Evolutionary conservation across 2,888 invertebrate species (phyloP), one percentile per base, ranked within the genome.

Genomic region (Hydraecia micacea): DNA sequence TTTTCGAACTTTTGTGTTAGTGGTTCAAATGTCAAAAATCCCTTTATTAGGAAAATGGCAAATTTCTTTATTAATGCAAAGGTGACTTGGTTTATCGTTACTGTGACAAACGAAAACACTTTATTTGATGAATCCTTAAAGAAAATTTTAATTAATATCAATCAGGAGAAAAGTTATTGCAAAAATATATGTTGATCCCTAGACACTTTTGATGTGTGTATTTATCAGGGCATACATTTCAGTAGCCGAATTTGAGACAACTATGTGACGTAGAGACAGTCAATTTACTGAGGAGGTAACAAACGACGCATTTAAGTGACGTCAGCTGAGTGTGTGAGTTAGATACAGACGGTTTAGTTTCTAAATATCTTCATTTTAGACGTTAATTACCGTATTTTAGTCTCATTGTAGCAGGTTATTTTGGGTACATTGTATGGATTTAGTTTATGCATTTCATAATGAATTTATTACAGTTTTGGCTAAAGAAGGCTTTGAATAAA

Each of bases 261-360:
- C 77, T 72, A 72, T 70, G 80, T 84, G 84, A 82, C 66, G 80
- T 73, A 55, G 52, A 81, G 55, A 39, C 80, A 72, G 60, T 87
- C 84, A 79, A 86, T 88, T 71, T 83, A 62, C 73, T 74, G 39
- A 8, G 46, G 67, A 75, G 49, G 76, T 81, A 81, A 87, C 86
- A 83, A 83, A 87, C 77, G 86, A 73, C 70, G 71, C 67, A 68
- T 79, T 78, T 25, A 69, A 70, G 75, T 77, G 69, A 83, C 76
- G 70, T 75, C 71, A 80, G 68, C 36, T 78, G 36, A 70, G 75
- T 79, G 46, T 68, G 75, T 73, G 62, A 77, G 65, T 73, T 77
- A 73, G 66, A 66, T 67, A 67, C 52, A 80, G 70, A 66, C 42
- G 52, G 58, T 81, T 74, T 66, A 70, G 65, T 55, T 65, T 77